Percentiles rank a stretch among this genome's conserved stretches.
These are phyloP conservation scores for Heteractis magnifica DNA, from an alignment of 92 coral and sea anemone genomes.

Conservation along the genomic window DNA sequence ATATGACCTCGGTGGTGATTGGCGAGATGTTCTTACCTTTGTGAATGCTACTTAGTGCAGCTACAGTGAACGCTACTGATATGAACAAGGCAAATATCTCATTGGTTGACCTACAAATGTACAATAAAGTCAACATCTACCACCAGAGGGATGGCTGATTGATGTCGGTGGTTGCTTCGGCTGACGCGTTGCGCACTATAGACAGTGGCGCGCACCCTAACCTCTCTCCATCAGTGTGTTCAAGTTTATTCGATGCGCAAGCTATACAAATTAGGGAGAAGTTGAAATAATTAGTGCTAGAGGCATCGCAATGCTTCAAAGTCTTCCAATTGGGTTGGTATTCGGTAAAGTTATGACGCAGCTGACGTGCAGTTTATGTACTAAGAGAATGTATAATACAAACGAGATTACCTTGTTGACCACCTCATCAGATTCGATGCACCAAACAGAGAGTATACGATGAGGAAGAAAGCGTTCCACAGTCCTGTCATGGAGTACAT, in stretches of 20 bases:
- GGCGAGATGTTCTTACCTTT: conserved; percentile 38
- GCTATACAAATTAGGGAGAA: too few species aligned
- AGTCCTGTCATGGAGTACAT: conserved; percentile 74
- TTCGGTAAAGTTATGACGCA: not conserved
- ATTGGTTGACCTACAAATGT: conserved; percentile 61
- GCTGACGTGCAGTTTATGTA: not conserved
- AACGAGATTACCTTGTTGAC: conserved; percentile 61
- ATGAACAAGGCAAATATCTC: conserved; percentile 82
- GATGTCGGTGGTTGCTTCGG: too few species aligned
- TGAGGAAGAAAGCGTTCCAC: conserved; percentile 72
- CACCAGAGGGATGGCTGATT: too few species aligned
- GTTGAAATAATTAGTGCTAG: too few species aligned
- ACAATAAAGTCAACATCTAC: not conserved
- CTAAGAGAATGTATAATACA: not conserved
- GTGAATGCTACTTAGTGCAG: conserved; percentile 59
- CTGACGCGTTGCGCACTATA: too few species aligned
- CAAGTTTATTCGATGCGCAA: too few species aligned
- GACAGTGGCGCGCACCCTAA: too few species aligned
- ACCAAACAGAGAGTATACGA: conserved; percentile 66
- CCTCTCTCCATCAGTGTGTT: too few species aligned
- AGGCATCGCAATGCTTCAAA: not conserved
- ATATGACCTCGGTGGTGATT: not conserved
- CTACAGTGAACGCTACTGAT: conserved; percentile 72
- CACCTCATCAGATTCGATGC: conserved; percentile 72
- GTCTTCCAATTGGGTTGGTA: not conserved